phyloP scores from a whole-genome alignment of 2,797 vertebrate genomes.

The Amblyraja radiata region DNA sequence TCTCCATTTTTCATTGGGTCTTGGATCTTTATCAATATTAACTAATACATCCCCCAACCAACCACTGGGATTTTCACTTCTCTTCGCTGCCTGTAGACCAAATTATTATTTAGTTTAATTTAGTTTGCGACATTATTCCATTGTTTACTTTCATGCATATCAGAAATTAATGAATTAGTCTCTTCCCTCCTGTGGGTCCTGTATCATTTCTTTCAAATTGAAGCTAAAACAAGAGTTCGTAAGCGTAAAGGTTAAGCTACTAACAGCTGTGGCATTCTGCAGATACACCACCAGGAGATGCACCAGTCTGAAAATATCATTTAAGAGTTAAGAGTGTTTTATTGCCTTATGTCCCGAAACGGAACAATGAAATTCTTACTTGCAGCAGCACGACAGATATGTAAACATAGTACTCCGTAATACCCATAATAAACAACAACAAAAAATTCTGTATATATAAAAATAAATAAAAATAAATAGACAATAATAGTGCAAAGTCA shows the following conservation, averaged over 20 bases:
- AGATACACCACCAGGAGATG: slow-evolving; percentile 5
- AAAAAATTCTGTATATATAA: no score
- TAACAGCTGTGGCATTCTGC: neutral
- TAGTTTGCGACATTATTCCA: neutral
- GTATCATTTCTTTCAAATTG: neutral
- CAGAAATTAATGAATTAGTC: neutral
- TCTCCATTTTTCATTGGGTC: neutral
- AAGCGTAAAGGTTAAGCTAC: neutral
- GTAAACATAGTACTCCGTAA: no score
- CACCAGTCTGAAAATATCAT: neutral
- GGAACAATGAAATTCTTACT: no score
- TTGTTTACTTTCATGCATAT: neutral
- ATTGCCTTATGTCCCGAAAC: no score
- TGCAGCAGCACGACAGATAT: no score
- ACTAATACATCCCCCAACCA: neutral
- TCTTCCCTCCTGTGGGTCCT: neutral
- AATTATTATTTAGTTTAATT: neutral
- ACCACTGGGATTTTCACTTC: neutral
- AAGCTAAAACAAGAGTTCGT: neutral
- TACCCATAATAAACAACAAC: no score
- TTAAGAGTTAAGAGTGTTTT: no score
- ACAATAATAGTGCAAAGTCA: no score
- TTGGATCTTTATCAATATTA: neutral
- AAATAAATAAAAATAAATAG: no score
- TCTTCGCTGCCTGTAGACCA: neutral